Evolutionary conservation across 1,140 invertebrate species (phyloP).

Genomic region (Sarcophaga bullata): DNA sequence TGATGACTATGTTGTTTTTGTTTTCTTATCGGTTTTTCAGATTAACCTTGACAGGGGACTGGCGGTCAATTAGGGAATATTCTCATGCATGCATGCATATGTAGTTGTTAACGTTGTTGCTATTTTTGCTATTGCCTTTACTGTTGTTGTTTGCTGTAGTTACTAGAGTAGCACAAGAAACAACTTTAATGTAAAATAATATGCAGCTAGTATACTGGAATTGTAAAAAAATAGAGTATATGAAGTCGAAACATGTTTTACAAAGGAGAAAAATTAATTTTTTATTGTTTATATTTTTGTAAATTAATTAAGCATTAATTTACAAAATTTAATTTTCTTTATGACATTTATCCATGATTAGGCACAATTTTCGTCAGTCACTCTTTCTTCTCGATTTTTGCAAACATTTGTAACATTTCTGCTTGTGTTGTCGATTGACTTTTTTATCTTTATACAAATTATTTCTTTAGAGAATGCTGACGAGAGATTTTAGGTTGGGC

Average conservation of each 20-base stretch:
- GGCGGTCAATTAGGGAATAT: conserved; percentile 42
- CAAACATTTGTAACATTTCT: not conserved
- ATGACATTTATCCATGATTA: no score
- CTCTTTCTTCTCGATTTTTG: not conserved
- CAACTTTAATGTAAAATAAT: not conserved
- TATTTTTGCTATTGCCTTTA: not conserved
- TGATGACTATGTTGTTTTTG: not conserved
- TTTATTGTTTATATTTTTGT: no score
- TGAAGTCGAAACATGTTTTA: no score
- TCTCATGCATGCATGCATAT: conserved; percentile 19
- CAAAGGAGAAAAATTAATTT: no score
- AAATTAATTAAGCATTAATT: no score
- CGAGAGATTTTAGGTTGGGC: not conserved
- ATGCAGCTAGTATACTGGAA: no score
- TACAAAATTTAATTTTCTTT: no score
- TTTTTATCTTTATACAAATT: not conserved
- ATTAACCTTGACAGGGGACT: conserved; percentile 42
- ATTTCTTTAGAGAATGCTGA: not conserved
- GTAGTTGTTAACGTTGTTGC: not conserved
- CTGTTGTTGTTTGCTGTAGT: not conserved
- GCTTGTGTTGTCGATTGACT: not conserved
- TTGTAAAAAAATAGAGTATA: no score
- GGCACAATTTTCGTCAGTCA: no score
- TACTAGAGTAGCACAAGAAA: not conserved
- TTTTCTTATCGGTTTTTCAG: conserved; percentile 52